These are phyloP conservation scores for Alviniconcha marisindica DNA, from an alignment of 1,140 invertebrate genomes.

Conservation along the genomic window DNA sequence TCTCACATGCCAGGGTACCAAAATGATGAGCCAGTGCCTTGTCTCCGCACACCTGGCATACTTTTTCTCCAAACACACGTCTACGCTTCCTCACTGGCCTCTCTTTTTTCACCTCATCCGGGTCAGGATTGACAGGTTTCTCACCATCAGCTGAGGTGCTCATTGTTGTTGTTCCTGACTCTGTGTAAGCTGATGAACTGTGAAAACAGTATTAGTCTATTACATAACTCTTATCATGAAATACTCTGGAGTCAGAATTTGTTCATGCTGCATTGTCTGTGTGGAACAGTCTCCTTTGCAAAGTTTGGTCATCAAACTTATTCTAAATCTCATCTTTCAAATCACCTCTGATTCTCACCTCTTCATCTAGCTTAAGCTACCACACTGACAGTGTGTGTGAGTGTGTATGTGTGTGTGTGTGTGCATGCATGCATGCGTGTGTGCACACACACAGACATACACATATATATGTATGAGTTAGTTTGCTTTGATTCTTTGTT, in stretches of 20 bases:
- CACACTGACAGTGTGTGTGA: constrained; percentile 1
- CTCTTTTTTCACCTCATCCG: background rate
- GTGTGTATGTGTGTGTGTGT: background rate
- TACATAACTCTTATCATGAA: too few species aligned
- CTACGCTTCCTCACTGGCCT: constrained; percentile 31
- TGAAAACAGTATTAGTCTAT: too few species aligned
- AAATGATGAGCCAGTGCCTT: constrained; percentile 35
- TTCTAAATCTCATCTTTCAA: too few species aligned
- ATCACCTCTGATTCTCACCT: too few species aligned
- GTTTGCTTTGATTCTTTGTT: too few species aligned
- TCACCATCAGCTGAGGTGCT: background rate
- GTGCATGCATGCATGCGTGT: background rate
- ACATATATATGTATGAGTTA: too few species aligned
- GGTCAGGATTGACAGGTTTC: background rate
- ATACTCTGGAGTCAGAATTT: too few species aligned
- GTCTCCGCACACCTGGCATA: constrained; percentile 31
- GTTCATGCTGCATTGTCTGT: too few species aligned
- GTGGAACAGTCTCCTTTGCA: too few species aligned
- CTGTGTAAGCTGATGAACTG: background rate
- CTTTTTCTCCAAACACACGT: constrained; percentile 28
- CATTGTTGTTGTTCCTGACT: background rate
- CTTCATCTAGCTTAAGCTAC: too few species aligned
- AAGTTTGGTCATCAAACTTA: too few species aligned
- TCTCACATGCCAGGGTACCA: constrained; percentile 33
- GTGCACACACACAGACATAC: too few species aligned